These are phyloP conservation scores for Proales similis DNA, from an alignment of 1,140 invertebrate species.

Conservation along the genomic window DNA sequence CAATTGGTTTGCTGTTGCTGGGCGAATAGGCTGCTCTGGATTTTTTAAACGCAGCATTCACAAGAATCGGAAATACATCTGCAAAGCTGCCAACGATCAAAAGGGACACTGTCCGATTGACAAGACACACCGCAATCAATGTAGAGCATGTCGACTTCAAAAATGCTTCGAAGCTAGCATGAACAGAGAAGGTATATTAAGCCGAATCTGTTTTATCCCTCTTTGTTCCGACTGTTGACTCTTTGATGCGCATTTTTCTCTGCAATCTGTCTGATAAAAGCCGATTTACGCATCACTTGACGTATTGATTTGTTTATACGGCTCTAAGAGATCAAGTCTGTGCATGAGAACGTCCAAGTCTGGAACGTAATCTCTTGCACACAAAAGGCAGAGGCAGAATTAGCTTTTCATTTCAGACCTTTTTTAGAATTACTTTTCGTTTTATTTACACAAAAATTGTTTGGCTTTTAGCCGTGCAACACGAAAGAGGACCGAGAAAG, in stretches of 20 bases:
- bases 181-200: constrained; percentile 99
- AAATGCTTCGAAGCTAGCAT: constrained; percentile 95
- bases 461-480: constrained; percentile 56
- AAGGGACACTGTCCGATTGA: constrained; percentile 73
- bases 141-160: constrained; percentile 83
- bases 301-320: too few relatives aligned
- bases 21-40: constrained; percentile 77
- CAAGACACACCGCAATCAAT: constrained; percentile 93
- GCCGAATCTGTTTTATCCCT: too few relatives aligned
- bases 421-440: constrained; percentile 14
- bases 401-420: background rate
- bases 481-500: constrained; percentile 59
- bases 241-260: too few relatives aligned
- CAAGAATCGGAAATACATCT: constrained; percentile 85
- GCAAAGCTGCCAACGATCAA: constrained; percentile 73
- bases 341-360: too few relatives aligned
- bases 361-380: background rate
- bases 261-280: too few relatives aligned
- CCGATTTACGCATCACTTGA: too few relatives aligned
- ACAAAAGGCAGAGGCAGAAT: background rate
- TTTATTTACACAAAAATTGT: constrained; percentile 18
- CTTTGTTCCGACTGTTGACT: too few relatives aligned
- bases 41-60: constrained; percentile 96
- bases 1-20: background rate
- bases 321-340: too few relatives aligned